phyloP scores from a whole-genome alignment of 2,113 vertebrate species.

The Marmota flaviventris region DNA sequence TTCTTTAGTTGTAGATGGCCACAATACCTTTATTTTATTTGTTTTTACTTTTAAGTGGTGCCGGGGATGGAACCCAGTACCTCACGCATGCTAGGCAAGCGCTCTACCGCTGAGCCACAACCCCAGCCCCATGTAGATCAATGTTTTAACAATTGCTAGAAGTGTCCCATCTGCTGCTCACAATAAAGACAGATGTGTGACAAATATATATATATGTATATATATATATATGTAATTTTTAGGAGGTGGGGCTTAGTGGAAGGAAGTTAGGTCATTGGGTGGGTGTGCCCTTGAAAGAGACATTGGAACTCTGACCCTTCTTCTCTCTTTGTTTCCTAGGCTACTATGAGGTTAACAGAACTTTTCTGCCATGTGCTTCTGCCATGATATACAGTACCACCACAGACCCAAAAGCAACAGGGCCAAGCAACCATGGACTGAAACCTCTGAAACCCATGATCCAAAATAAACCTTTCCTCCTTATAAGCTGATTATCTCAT shows the following conservation, averaged over 20 bases:
- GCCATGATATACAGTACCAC: background rate
- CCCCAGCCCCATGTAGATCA: too few relatives aligned
- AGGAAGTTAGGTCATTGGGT: background rate
- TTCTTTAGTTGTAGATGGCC: too few relatives aligned
- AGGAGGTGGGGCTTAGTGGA: background rate
- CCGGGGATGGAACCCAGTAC: too few relatives aligned
- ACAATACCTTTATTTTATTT: too few relatives aligned
- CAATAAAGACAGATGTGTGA: constrained; percentile 75
- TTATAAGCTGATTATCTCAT: background rate
- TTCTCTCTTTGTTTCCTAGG: background rate
- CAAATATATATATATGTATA: background rate
- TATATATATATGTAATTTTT: background rate
- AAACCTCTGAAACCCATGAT: background rate
- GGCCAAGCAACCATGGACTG: background rate
- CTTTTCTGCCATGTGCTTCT: background rate
- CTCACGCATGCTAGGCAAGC: too few relatives aligned
- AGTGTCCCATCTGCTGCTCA: background rate
- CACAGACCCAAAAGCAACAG: background rate
- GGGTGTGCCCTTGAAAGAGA: background rate
- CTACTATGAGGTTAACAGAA: too few relatives aligned
- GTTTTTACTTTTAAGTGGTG: too few relatives aligned
- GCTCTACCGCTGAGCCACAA: too few relatives aligned
- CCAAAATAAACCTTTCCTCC: background rate
- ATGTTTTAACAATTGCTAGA: constrained; percentile 8
- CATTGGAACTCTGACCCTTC: background rate